Conservation (phyloP, 2,113 vertebrate genomes). For the Salvelinus sp. region DNA sequence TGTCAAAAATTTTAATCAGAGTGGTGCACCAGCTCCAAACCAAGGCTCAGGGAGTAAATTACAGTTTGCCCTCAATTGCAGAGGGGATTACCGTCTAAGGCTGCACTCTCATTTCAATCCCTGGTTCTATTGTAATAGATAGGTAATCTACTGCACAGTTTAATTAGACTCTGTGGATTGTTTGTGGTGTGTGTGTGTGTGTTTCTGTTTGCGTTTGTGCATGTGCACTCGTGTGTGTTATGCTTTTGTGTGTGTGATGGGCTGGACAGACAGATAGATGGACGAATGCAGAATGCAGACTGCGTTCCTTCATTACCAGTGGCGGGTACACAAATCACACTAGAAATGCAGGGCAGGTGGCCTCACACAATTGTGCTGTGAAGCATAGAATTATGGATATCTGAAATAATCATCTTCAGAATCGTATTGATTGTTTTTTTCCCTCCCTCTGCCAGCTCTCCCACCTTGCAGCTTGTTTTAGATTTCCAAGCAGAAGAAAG, state of each 20-base stretch:
- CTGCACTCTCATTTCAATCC: not conserved
- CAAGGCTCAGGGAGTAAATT: constrained; percentile 12
- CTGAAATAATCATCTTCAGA: constrained; percentile 82
- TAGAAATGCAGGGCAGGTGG: constrained; percentile 58
- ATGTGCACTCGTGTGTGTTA: no score
- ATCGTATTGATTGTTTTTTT: constrained; percentile 80
- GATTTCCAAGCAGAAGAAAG: constrained; percentile 82
- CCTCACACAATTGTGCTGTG: constrained; percentile 69
- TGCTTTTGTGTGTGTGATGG: not conserved
- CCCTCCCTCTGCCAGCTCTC: not conserved
- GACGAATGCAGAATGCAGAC: constrained; percentile 27
- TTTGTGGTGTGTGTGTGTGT: not conserved
- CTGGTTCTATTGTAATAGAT: not conserved
- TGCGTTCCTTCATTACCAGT: constrained; percentile 57
- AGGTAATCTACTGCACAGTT: not conserved
- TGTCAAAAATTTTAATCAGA: not conserved
- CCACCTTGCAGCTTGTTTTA: constrained; percentile 49
- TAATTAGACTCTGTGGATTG: not conserved
- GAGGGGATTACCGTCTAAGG: constrained; percentile 22
- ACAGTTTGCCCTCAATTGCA: constrained; percentile 22
- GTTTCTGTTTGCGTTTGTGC: no score
- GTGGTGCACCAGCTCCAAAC: constrained; percentile 8
- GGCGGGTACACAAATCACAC: constrained; percentile 72
- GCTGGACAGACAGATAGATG: constrained; percentile 24
- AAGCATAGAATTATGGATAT: constrained; percentile 81